These are phyloP conservation scores for Phenacoccus solenopsis DNA, from an alignment of 1,140 invertebrate genomes.

Conservation along the genomic window DNA sequence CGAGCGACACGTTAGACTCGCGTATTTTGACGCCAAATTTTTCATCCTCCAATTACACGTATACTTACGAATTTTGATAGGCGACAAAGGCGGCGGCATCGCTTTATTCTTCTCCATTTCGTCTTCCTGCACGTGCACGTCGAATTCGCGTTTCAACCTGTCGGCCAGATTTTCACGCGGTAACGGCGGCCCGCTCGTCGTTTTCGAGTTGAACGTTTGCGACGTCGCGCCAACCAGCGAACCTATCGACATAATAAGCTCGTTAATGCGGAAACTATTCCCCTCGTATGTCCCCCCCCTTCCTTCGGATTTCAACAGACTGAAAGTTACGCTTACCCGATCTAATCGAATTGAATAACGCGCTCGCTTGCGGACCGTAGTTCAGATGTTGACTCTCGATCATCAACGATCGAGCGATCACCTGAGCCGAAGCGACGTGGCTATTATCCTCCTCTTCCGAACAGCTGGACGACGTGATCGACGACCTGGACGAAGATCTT, in stretches of 20 bases:
- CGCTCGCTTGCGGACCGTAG: not conserved
- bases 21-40: not conserved
- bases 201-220: not conserved
- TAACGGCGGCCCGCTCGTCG: not conserved
- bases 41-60: not conserved
- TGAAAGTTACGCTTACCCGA: not conserved
- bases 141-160: constrained; percentile 7
- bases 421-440: not conserved
- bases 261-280: too few species aligned
- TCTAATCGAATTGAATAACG: constrained; percentile 4
- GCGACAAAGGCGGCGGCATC: not conserved
- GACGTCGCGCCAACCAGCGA: not conserved
- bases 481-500: not conserved
- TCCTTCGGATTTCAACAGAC: too few species aligned
- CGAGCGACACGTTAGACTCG: not conserved
- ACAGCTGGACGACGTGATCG: constrained; percentile 4
- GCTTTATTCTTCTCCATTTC: not conserved
- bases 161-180: constrained; percentile 8
- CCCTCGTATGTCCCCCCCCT: too few species aligned
- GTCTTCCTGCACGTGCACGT: constrained; percentile 1
- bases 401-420: not conserved
- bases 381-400: not conserved
- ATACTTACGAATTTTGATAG: not conserved
- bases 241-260: too few species aligned
- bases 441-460: constrained; percentile 7